These are phyloP conservation scores for Ladona fulva DNA, from an alignment of 1,140 invertebrate genomes.

Conservation along the genomic window DNA sequence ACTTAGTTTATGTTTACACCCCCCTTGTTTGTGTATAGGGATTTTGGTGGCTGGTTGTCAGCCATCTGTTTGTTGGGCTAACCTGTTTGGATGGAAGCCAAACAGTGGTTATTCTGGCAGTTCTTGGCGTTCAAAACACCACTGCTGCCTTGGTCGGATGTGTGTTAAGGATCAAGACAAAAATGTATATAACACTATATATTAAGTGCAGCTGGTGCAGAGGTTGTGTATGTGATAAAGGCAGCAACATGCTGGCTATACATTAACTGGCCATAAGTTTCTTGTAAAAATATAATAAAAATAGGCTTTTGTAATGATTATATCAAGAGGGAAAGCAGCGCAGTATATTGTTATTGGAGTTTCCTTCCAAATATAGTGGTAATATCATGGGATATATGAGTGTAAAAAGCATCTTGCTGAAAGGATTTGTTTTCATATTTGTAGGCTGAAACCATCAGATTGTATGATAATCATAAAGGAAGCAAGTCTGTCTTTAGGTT, in stretches of 20 bases:
- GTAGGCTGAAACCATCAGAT: neutral
- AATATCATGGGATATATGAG: neutral
- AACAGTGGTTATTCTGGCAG: neutral
- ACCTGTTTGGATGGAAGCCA: neutral
- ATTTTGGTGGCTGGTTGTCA: neutral
- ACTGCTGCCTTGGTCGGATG: neutral
- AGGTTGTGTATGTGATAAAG: conserved; percentile 5
- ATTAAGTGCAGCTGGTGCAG: neutral
- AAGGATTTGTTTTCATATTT: conserved; percentile 8
- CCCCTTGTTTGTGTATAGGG: neutral
- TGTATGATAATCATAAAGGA: neutral
- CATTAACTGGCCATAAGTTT: neutral
- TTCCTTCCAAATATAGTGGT: conserved; percentile 1
- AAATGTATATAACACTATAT: conserved; percentile 7
- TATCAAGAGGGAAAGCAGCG: conserved; percentile 3
- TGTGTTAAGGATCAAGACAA: neutral
- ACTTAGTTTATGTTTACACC: neutral
- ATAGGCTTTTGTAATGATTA: neutral
- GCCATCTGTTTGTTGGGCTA: conserved; percentile 3
- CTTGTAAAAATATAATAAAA: neutral
- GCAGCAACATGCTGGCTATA: neutral
- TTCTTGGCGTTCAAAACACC: conserved; percentile 8
- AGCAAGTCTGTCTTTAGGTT: neutral
- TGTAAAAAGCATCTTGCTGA: neutral
- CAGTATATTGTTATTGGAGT: neutral